These are phyloP conservation scores for Melinaea menophilus DNA, from an alignment of 2,888 invertebrate species.

Conservation along the genomic window DNA sequence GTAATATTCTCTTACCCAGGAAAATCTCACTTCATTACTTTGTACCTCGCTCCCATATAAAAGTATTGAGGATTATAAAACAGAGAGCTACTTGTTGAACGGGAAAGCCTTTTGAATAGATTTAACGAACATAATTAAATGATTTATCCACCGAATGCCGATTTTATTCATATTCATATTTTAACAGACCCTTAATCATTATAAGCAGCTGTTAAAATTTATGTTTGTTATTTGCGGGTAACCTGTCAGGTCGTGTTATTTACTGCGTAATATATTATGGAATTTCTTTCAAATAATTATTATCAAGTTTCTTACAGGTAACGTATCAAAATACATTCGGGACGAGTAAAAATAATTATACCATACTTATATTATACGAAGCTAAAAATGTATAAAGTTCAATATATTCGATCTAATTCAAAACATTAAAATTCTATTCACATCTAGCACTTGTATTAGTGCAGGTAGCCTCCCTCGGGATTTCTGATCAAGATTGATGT, in stretches of 20 bases:
- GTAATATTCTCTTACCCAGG: slow-evolving; percentile 53
- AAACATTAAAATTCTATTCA: slow-evolving; percentile 45
- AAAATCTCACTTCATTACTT: slow-evolving; percentile 67
- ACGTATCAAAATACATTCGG: too few relatives aligned
- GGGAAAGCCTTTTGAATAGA: slow-evolving; percentile 59
- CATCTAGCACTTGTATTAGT: slow-evolving; percentile 44
- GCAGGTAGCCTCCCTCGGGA: slow-evolving; percentile 49
- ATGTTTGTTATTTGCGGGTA: slow-evolving; percentile 13
- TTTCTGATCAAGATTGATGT: slow-evolving; percentile 70
- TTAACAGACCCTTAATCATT: slow-evolving; percentile 13
- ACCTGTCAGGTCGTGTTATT: slow-evolving; percentile 13
- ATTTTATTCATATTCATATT: slow-evolving; percentile 29
- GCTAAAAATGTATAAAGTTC: too few relatives aligned
- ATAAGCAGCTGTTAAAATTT: slow-evolving; percentile 17
- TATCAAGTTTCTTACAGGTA: neutral
- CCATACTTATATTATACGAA: too few relatives aligned
- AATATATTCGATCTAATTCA: neutral
- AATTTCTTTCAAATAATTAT: slow-evolving; percentile 1
- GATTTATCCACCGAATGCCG: slow-evolving; percentile 37
- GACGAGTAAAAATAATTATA: too few relatives aligned
- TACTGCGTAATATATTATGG: slow-evolving; percentile 3
- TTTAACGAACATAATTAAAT: slow-evolving; percentile 59
- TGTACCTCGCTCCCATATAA: slow-evolving; percentile 50
- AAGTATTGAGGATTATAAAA: slow-evolving; percentile 58
- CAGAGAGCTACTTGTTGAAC: slow-evolving; percentile 63